Conservation (phyloP, 2,888 invertebrate genomes). For the Napeogenes sylphis region DNA sequence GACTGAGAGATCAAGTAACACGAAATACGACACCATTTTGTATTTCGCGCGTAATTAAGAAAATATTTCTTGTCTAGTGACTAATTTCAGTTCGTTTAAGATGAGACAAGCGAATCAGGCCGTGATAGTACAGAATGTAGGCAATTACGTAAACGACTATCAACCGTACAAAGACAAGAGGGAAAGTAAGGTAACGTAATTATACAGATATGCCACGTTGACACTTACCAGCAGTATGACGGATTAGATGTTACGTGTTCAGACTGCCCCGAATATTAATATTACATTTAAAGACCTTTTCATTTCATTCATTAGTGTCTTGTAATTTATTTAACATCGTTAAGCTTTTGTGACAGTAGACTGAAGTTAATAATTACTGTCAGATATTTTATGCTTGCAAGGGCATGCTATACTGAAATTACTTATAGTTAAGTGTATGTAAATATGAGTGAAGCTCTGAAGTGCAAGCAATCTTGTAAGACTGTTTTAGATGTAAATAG, state of each 20-base stretch:
- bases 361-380: no score
- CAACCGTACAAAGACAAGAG: slow-evolving; percentile 61
- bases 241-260: slow-evolving; percentile 35
- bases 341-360: no score
- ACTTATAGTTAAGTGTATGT: slow-evolving; percentile 1
- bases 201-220: slow-evolving; percentile 63
- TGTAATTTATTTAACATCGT: no score
- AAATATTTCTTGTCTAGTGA: slow-evolving; percentile 56
- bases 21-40: slow-evolving; percentile 46
- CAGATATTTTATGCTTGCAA: neutral
- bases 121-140: slow-evolving; percentile 55
- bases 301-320: no score
- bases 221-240: slow-evolving; percentile 38
- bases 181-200: slow-evolving; percentile 68
- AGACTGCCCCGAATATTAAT: slow-evolving; percentile 33
- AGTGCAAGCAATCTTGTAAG: slow-evolving; percentile 12
- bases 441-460: slow-evolving; percentile 4
- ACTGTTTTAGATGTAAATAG: slow-evolving; percentile 20
- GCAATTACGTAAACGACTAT: slow-evolving; percentile 74
- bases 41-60: slow-evolving; percentile 53
- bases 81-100: slow-evolving; percentile 53
- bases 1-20: slow-evolving; percentile 34
- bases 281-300: neutral
- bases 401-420: neutral
- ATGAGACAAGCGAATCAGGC: slow-evolving; percentile 43